phyloP scores from a whole-genome alignment of 2,888 invertebrate species.

The Mycalesis mineus region DNA sequence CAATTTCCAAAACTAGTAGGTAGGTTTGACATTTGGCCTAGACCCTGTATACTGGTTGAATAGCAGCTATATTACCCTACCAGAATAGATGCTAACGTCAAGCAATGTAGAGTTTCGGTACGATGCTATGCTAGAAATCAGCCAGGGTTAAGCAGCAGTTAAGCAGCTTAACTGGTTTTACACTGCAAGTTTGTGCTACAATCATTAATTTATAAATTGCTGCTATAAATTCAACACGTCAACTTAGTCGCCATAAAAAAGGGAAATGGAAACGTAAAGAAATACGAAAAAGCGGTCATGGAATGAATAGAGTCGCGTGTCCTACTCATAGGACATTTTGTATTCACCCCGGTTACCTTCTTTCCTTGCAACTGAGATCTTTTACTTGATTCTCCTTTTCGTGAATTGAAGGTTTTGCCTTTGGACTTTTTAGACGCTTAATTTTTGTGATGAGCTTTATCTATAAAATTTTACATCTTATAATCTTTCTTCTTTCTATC shows the following conservation, averaged over 20 bases:
- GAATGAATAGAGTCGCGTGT: conserved; percentile 52
- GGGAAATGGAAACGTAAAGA: conserved; percentile 1
- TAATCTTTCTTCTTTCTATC: too few relatives aligned
- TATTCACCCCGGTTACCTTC: conserved; percentile 35
- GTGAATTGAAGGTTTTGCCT: background rate
- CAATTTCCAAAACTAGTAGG: too few relatives aligned
- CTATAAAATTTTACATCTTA: too few relatives aligned
- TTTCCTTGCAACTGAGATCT: conserved; percentile 22
- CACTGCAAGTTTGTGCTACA: too few relatives aligned
- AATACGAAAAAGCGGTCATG: conserved; percentile 41
- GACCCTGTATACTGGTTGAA: too few relatives aligned
- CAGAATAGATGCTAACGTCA: too few relatives aligned
- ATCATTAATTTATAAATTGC: conserved; percentile 26
- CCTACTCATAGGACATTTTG: conserved; percentile 51
- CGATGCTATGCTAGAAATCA: too few relatives aligned
- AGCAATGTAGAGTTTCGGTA: too few relatives aligned
- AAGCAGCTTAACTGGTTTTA: too few relatives aligned
- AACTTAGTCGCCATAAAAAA: background rate
- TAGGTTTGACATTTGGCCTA: too few relatives aligned
- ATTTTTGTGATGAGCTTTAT: conserved; percentile 30
- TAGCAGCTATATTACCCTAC: too few relatives aligned
- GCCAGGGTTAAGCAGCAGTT: too few relatives aligned
- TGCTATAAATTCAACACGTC: background rate
- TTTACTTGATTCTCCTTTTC: conserved; percentile 4
- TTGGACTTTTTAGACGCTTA: background rate